Evolutionary conservation across 2,797 vertebrate species (phyloP).

Genomic region (Lithobates sylvaticus): DNA sequence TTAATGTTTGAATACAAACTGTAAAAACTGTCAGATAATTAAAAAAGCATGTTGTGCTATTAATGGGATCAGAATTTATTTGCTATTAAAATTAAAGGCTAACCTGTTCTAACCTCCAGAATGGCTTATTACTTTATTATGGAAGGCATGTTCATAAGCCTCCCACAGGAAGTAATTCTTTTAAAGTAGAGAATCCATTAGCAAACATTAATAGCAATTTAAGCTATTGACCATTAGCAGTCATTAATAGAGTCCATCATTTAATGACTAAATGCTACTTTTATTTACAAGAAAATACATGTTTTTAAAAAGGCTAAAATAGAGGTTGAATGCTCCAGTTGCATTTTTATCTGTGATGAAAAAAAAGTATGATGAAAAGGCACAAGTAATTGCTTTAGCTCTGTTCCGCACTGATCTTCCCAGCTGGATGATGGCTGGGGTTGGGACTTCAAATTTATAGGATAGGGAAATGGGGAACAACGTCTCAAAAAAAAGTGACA

Average conservation of each 20-base stretch:
- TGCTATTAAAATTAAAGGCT: neutral
- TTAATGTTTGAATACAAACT: neutral
- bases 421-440: too few species aligned
- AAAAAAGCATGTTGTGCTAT: neutral
- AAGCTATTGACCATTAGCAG: conserved; percentile 46
- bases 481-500: too few species aligned
- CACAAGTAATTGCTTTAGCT: neutral
- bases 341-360: neutral
- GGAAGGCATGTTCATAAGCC: neutral
- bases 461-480: too few species aligned
- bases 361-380: neutral
- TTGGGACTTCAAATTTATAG: too few species aligned
- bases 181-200: conserved; percentile 43
- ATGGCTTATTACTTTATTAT: conserved; percentile 12
- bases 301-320: neutral
- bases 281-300: conserved; percentile 33
- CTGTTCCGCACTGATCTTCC: neutral
- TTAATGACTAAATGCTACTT: conserved; percentile 43
- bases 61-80: neutral
- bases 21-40: neutral
- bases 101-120: neutral
- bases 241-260: conserved; percentile 42
- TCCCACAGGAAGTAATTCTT: conserved; percentile 16
- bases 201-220: conserved; percentile 42
- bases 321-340: conserved; percentile 1